A percentile compares a stretch with the other conserved stretches of the same genome.
Evolutionary conservation across 2,113 vertebrate species (phyloP).

Genomic region (Oreotragus oreotragus): DNA sequence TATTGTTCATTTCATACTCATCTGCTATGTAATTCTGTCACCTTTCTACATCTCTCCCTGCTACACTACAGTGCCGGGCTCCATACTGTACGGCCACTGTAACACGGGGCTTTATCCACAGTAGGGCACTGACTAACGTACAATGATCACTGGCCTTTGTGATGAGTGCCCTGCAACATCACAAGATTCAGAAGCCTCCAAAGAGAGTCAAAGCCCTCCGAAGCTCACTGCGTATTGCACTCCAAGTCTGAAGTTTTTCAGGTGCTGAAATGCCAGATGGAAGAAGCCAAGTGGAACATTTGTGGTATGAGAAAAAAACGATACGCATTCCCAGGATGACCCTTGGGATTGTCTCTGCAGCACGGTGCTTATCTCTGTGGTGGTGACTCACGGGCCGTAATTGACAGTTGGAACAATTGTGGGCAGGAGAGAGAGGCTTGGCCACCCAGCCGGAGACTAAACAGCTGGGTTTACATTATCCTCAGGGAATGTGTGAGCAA

Average conservation of each 20-base stretch:
- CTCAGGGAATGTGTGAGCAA: neutral
- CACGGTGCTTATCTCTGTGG: neutral
- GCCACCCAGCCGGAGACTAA: neutral
- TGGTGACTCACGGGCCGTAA: slow-evolving; percentile 10
- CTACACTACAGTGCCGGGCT: neutral
- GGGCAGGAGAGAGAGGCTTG: neutral
- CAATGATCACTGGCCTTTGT: neutral
- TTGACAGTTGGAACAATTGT: slow-evolving; percentile 23
- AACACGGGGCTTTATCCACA: neutral
- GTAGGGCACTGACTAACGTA: neutral
- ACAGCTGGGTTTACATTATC: slow-evolving; percentile 1
- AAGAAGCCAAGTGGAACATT: neutral
- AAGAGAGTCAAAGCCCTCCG: neutral
- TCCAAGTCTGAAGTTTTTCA: neutral
- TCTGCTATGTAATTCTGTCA: neutral
- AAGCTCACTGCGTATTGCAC: neutral
- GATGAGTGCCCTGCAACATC: neutral
- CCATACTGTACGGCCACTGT: fast-evolving
- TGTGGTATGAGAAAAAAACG: neutral
- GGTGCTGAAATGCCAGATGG: neutral
- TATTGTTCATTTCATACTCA: neutral
- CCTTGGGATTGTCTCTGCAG: neutral
- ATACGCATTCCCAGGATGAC: neutral
- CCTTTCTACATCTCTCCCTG: neutral
- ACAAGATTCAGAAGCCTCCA: neutral